phyloP scores from a whole-genome alignment of 2,797 vertebrate genomes.

The Pantherophis vulpinus region DNA sequence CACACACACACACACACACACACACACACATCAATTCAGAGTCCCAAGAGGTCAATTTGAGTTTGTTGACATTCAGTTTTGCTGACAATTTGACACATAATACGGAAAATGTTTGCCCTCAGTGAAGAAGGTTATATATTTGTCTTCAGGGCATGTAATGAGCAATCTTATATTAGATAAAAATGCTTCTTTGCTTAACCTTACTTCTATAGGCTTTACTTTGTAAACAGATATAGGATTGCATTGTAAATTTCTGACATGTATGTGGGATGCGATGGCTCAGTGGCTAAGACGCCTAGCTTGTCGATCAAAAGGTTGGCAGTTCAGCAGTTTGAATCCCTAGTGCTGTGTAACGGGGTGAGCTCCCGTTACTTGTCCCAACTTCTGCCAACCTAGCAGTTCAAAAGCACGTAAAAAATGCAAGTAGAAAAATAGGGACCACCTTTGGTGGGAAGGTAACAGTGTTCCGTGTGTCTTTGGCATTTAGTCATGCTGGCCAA shows the following conservation, averaged over 20 bases:
- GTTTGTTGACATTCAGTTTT: slow-evolving; percentile 24
- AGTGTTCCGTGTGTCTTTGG: no score
- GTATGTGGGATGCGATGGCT: not conserved
- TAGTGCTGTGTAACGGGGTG: no score
- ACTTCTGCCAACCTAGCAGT: no score
- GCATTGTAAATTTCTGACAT: not conserved
- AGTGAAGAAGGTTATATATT: not conserved
- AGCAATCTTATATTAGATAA: not conserved
- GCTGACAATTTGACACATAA: not conserved
- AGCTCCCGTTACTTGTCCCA: no score
- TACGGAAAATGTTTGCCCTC: not conserved
- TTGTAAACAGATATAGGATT: not conserved
- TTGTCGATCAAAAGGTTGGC: no score
- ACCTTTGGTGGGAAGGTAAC: no score
- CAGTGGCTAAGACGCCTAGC: no score
- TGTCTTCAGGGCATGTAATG: not conserved
- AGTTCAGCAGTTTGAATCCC: no score
- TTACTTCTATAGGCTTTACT: not conserved
- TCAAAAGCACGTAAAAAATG: no score
- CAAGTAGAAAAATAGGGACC: no score
- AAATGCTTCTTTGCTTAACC: not conserved
- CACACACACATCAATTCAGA: not conserved
- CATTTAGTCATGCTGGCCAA: no score
- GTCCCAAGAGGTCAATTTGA: slow-evolving; percentile 1
- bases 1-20: not conserved